A percentile compares a stretch with the other conserved stretches of the same genome.
phyloP scores from a whole-genome alignment of 2,113 vertebrate species.

The Bettongia penicillata region DNA sequence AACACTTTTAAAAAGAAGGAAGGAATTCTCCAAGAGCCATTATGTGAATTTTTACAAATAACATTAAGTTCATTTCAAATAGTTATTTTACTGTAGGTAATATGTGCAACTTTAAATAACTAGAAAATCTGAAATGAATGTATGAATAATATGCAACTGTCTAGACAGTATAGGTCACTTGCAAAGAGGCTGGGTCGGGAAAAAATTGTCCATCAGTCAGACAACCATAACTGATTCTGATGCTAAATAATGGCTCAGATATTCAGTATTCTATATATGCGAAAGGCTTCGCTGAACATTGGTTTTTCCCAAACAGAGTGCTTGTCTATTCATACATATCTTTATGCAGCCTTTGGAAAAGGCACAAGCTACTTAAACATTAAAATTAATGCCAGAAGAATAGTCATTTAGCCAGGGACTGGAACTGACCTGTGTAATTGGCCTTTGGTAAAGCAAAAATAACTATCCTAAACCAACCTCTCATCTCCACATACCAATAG shows the following conservation, averaged over 20 bases:
- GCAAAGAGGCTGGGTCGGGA: slow-evolving; percentile 94
- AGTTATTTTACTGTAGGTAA: slow-evolving; percentile 74
- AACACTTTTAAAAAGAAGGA: neutral
- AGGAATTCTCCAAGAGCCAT: slow-evolving; percentile 13
- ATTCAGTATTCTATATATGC: slow-evolving; percentile 98
- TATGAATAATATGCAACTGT: slow-evolving; percentile 96
- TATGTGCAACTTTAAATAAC: slow-evolving; percentile 79
- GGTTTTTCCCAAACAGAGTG: slow-evolving; percentile 91
- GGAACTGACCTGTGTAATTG: slow-evolving; percentile 79
- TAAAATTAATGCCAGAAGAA: slow-evolving; percentile 86
- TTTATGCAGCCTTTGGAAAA: slow-evolving; percentile 89
- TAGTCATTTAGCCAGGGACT: slow-evolving; percentile 78
- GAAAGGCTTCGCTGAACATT: slow-evolving; percentile 98
- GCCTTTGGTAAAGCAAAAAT: slow-evolving; percentile 82
- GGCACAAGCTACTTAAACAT: slow-evolving; percentile 88
- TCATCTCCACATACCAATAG: slow-evolving; percentile 37
- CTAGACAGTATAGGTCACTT: slow-evolving; percentile 98
- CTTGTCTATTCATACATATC: slow-evolving; percentile 88
- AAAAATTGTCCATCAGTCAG: slow-evolving; percentile 99
- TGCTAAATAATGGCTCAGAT: slow-evolving; percentile 98
- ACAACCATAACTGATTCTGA: slow-evolving; percentile 99
- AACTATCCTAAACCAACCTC: slow-evolving; percentile 67
- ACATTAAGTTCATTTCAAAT: slow-evolving; percentile 53
- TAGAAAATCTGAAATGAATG: slow-evolving; percentile 92
- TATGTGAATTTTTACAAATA: slow-evolving; percentile 4